Evolutionary conservation across 1,140 invertebrate species (phyloP), one percentile per base, ranked within the genome.

Genomic region (Riptortus pedestris): DNA sequence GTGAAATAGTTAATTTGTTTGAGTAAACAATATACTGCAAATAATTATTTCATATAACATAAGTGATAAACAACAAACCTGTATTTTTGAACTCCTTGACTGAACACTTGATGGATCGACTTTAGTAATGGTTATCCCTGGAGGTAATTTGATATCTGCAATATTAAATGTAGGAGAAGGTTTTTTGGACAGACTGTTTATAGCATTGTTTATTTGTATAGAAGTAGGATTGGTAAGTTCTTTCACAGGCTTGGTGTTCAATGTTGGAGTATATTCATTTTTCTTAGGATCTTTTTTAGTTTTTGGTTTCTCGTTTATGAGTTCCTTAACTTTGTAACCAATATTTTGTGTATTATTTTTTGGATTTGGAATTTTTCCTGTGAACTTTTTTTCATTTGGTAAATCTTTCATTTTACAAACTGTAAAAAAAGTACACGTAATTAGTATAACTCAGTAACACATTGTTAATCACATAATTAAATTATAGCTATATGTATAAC

Each of bases 111-210:
- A 77, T 16, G 78, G 79, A 70, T 88, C 85, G 0, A 91, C 87
- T 69, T 89, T 84, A 0, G 88, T 91, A 45, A 91, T 82, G 2
- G 89, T 90, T 26, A 91, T 91, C 5, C 87, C 88, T 7, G 87
- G 87, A 1, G 88, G 88, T 64, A 91, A 73, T 48, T 81, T 82
- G 1, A 90, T 72, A 71, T 86, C 84, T 31, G 86, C 84, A 65
- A 89, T 66, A 66, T 69, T 72, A 59, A 75, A 73, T 26, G 45
- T 59, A 1, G 63, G 60, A 26, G 62, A 61, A 3, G 67, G 47
- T 24, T 67, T 57, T 48, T 69, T 67, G n/a, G 67, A 68, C 45
- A 71, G 60, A 18, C 64, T 62, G 64, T 69, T 71, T 45, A 72
- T 67, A 27, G 69, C 71, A 24, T 72, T 69, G 63, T 69, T 72